These are phyloP conservation scores for Cheirogaleus major DNA, from an alignment of 2,797 vertebrate genomes.

Conservation along the genomic window DNA sequence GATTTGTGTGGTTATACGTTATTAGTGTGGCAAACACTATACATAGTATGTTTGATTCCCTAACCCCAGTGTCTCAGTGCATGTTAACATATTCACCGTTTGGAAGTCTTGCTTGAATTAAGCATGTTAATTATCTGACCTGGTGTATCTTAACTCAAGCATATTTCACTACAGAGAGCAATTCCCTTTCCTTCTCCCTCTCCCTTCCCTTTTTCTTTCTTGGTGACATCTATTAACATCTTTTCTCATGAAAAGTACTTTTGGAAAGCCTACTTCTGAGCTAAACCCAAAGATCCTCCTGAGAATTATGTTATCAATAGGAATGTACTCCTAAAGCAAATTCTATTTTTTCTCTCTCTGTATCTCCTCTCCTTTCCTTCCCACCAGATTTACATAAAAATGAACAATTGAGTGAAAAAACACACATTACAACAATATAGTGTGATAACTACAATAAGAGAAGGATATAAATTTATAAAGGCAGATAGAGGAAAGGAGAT, in stretches of 20 bases:
- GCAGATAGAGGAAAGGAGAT: not conserved
- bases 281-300: not conserved
- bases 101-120: not conserved
- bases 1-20: not conserved
- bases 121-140: not conserved
- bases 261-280: not conserved
- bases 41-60: not conserved
- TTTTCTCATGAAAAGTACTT: not conserved
- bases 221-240: not conserved
- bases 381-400: not conserved
- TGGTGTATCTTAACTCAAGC: not conserved
- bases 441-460: not conserved
- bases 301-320: not conserved
- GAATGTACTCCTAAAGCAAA: not conserved
- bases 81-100: not conserved
- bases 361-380: not conserved
- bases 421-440: not conserved
- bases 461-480: not conserved
- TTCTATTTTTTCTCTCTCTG: not conserved
- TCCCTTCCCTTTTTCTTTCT: not conserved
- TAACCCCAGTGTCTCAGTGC: too few relatives aligned
- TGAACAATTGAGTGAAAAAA: not conserved
- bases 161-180: not conserved
- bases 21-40: not conserved
- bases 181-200: not conserved